These are phyloP conservation scores for Apocrypta bakeri DNA, from an alignment of 1,140 invertebrate genomes.

Conservation along the genomic window DNA sequence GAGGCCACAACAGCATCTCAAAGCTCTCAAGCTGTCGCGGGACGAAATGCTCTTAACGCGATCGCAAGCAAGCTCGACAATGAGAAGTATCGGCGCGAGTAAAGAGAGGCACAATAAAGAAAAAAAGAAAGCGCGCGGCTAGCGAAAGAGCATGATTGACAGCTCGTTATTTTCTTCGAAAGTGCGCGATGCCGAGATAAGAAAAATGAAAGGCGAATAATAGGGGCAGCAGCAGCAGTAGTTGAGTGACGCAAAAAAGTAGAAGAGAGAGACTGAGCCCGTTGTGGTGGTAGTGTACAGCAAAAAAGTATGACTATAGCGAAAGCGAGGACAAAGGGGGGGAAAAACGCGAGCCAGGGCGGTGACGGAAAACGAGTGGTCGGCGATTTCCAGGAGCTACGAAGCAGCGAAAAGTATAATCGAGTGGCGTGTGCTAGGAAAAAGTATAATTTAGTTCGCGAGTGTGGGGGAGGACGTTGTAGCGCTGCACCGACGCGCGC, in stretches of 20 bases:
- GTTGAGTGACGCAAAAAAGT: neutral
- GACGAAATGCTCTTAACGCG: neutral
- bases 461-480: neutral
- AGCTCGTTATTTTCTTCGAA: slow-evolving; percentile 44
- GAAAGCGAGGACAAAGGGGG: neutral
- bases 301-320: neutral
- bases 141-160: slow-evolving; percentile 30
- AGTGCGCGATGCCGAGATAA: slow-evolving; percentile 28
- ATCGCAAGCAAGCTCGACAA: too few relatives aligned
- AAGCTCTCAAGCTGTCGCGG: neutral
- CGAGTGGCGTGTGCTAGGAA: slow-evolving; percentile 9
- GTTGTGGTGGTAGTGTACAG: neutral
- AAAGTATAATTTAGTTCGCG: slow-evolving; percentile 34
- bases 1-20: too few relatives aligned
- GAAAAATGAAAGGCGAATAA: slow-evolving; percentile 43
- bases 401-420: slow-evolving; percentile 31
- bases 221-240: neutral
- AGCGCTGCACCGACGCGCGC: too few relatives aligned
- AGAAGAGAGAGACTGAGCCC: neutral
- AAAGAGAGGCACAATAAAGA: neutral
- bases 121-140: neutral
- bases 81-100: neutral
- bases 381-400: neutral
- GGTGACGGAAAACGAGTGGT: neutral
- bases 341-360: neutral